Evolutionary conservation across 2,888 invertebrate genomes (phyloP), one percentile per base, ranked within the genome.

Genomic region (Melieria omissa): DNA sequence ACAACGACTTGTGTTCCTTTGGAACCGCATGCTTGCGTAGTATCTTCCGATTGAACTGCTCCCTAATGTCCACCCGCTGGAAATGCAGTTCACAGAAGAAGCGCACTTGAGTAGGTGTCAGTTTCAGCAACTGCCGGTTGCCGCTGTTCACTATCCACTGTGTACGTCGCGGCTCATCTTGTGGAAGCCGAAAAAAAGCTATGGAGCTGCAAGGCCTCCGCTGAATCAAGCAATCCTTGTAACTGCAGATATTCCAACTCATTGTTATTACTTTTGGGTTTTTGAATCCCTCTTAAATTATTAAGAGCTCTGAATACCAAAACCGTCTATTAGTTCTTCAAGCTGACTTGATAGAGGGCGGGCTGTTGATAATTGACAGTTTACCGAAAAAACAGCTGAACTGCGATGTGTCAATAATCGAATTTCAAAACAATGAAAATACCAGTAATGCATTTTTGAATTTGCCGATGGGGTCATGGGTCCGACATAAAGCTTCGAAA

Each of bases 71-170:
- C 44, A 73, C 75, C 3, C 75, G 58, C n/a, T 75, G 72, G 66
- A 82, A 82, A 68, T 82, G 81, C 9, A 76, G 71, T 72, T 81
- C 79, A 70, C 82, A 82, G 49, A 82, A 78, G 16, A 73, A 76
- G 12, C 77, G 73, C 3, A 71, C 61, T 5, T 75, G 60, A 1
- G 71, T 77, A 3, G 58, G 47, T 8, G 66, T 64, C 3, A 80
- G 70, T 5, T 70, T 70, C 45, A 72, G 29, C 14, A 81, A 47
- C 8, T 65, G 41, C 41, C 75, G 75, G 64, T 82, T 82, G 12
- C 82, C 82, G n/a, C 81, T 81, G 69, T 82, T 80, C 41, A 71
- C 70, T 41, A 81, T 81, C 82, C 82, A 82, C 42, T 72, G 73
- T 2, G 72, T 46, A 7, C 82, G 79, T 0, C 82, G 72, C 4